Evolutionary conservation across 2,888 invertebrate genomes (phyloP), one percentile per base, ranked within the genome.

Genomic region (Drosophila fungiperda): DNA sequence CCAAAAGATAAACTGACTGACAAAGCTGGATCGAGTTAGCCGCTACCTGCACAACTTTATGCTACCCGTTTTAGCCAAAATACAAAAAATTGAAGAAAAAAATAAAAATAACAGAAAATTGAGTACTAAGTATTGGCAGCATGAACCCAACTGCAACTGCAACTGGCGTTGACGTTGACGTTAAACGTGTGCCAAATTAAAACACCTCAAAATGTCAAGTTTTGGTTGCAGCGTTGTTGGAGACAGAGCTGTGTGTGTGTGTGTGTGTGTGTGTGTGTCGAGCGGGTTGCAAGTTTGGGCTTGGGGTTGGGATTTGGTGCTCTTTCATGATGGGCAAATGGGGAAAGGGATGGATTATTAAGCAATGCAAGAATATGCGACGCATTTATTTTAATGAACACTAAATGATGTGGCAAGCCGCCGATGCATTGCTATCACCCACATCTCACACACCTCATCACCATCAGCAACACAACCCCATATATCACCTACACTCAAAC

Each of bases 131-230:
- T 17, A 68, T 71, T 64, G 54, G 49, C 17, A 32, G 35, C 26
- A 32, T 42, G n/a, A 40, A 9, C 49, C 29, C 29, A 29, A 26
- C 63, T n/a, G 45, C 17, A 26, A 26, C 26, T 26, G 50, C 60
- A 15, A 40, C 7, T 15, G 15, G 15, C 20, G 45, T 29, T 45
- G 60, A 11, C 52, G 57, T 49, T 29, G 29, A 23, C 66, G 71
- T 87, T 84, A 82, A 83, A 82, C 74, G 80, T 84, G 84, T 82
- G 76, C 78, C 84, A 85, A 87, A 85, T 87, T 84, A 84, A 84
- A 84, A 87, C 80, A 80, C 84, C 84, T 82, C 84, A 87, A 84
- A 84, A 87, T 84, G 87, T 84, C 84, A 84, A 87, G 84, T 87
- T 72, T 45, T 45, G 45, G 23, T 8, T 45, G 8, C 45, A 15